Base-by-base conservation (phyloP, 2,113 vertebrate genomes). In the Trochalopteron elliotii region DNA sequence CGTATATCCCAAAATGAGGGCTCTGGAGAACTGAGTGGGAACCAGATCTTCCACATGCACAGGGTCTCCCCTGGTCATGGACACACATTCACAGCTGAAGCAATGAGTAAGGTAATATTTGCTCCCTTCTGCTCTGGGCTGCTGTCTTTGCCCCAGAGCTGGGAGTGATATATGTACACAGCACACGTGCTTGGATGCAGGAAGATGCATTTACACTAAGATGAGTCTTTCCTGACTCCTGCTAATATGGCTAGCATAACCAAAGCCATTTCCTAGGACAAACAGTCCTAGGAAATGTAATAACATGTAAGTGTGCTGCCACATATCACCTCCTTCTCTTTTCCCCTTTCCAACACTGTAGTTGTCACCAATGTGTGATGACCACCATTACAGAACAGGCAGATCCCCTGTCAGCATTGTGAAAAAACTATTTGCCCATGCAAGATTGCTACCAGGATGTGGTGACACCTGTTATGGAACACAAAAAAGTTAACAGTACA, bases 341-440 rank as follows among this genome's bases (percentile, higher is more conserved):
- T 69, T 35, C 7, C 24, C 9, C 28, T 70, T 92, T 94, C 37
- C 60, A 79, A 20, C 17, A 28, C 23, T 7, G 14, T 24, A 23
- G 55, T 8, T 78, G 25, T 85, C 79, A 85, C 44, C 59, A 81
- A 77, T 23, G 78, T 33, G 20, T 25, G 50, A 71, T 23, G 18
- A 79, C 5, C 19, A 3, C 2, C 1, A 0, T 22, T 15, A 33
- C 2, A 61, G 56, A 78, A 44, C 31, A 31, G 47, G 15, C 47
- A 86, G 33, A 83, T 31, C 9, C 14, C 44, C 67, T 27, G 18
- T 21, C 31, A 91, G 49, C 35, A 52, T 3, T 56, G 30, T 60
- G 44, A 81, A 53, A 89, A 69, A 71, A 33, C 14, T 33, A 39
- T 64, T 7, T 91, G 40, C 27, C n/a, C 69, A 35, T 21, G 0